Evolutionary conservation across 2,888 invertebrate species (phyloP), one percentile per base, ranked within the genome.

Genomic region (Lypha dubia): DNA sequence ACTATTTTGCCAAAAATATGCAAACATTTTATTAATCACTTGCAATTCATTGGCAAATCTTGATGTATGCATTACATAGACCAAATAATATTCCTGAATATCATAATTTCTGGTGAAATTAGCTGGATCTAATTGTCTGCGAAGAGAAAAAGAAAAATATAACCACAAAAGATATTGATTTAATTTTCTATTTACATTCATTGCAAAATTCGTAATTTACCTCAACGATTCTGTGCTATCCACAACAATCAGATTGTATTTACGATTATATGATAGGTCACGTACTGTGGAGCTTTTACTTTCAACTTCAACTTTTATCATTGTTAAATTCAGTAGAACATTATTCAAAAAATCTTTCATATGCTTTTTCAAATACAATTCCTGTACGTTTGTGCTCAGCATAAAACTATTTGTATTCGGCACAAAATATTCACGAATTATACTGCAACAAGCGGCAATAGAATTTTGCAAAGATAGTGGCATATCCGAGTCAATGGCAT

Each of bases 1-100:
- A 60, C 86, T 84, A 41, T 88, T 79, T 41, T 74, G 46, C 86
- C 86, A 88, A 62, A 86, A 88, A 76, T 88, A 87, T 3, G 49
- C 38, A 8, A 88, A 76, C 8, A 88, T 83, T 46, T 79, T 58
- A 28, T 38, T 71, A 0, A 68, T 32, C 9, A 67, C 53, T 9
- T 17, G 11, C 1, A 41, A 24, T 3, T 73, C 60, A 24, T 79
- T 17, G 4, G 67, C 11, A 22, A 62, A 53, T 67, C 77, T 76
- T 15, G 62, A 49, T 11, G 62, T 67, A 63, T 80, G 73, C 63
- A 87, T 71, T 28, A 87, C 60, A 46, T 86, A 83, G 6, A 88
- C 56, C 7, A 88, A 65, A 70, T 88, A 88, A 13, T 86, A 60
- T 44, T 88, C 88, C 22, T 86, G 84, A 32, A 86, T 74, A 38